phyloP scores from a whole-genome alignment of 2,888 invertebrate species.

The Ctena decussata region DNA sequence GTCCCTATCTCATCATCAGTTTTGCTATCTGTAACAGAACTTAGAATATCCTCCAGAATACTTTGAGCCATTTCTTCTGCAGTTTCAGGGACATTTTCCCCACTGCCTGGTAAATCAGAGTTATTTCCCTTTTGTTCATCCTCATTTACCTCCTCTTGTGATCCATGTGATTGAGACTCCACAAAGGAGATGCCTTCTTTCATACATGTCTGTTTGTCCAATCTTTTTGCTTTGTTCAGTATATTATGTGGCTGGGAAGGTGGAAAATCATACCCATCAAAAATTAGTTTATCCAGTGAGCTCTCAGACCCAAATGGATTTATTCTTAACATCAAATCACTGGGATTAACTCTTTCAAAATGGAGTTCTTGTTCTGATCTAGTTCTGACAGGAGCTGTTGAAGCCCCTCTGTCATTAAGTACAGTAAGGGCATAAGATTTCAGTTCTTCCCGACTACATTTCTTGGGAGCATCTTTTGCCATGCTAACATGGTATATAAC shows the following conservation, averaged over 20 bases:
- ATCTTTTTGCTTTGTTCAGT: conserved; percentile 77
- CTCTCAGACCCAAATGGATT: conserved; percentile 89
- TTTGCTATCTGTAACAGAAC: conserved; percentile 33
- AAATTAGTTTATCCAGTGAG: conserved; percentile 82
- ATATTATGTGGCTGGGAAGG: conserved; percentile 69
- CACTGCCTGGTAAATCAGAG: neutral
- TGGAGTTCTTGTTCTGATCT: conserved; percentile 88
- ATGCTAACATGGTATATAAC: conserved; percentile 88
- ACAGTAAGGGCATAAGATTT: conserved; percentile 89
- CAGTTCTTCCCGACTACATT: conserved; percentile 76
- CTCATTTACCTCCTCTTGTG: conserved; percentile 49
- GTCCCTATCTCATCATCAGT: conserved; percentile 88
- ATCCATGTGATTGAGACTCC: conserved; percentile 68
- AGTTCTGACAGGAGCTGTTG: conserved; percentile 77
- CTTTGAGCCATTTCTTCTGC: conserved; percentile 88
- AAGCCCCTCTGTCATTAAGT: conserved; percentile 83
- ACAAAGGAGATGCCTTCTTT: conserved; percentile 86
- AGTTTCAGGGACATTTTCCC: conserved; percentile 82
- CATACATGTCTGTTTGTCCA: conserved; percentile 83
- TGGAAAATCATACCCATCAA: conserved; percentile 81
- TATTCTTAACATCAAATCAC: conserved; percentile 90
- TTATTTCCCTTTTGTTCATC: conserved; percentile 37
- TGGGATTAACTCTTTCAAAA: conserved; percentile 87
- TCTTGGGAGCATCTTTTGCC: conserved; percentile 85
- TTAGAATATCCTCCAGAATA: conserved; percentile 75